Conservation (phyloP, 2,797 vertebrate genomes). For the Urosaurus nigricauda region DNA sequence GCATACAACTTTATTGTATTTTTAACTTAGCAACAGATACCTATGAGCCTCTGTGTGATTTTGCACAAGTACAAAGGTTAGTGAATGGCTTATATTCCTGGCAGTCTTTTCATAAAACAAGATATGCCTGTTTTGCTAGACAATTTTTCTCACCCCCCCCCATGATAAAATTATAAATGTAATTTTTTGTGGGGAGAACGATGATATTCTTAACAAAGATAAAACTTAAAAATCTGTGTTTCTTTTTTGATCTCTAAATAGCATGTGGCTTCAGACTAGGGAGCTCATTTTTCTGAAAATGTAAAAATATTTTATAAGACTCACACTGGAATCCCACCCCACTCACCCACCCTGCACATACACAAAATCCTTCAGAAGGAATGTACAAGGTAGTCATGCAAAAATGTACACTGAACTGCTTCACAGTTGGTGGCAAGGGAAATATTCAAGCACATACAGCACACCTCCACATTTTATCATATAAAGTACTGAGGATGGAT, state of each 20-base stretch:
- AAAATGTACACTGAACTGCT: background rate
- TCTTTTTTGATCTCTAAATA: slow-evolving; percentile 50
- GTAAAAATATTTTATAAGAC: slow-evolving; percentile 24
- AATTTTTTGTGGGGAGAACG: background rate
- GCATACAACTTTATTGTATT: background rate
- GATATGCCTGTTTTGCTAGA: slow-evolving; percentile 21
- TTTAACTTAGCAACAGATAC: background rate
- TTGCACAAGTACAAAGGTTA: slow-evolving; percentile 17
- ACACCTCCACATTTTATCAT: background rate
- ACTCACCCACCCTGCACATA: too few species aligned
- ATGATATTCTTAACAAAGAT: background rate
- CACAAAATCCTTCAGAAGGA: background rate
- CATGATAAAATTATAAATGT: background rate
- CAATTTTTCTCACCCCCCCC: slow-evolving; percentile 40
- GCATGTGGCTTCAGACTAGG: background rate
- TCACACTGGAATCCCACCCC: background rate
- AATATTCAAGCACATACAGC: background rate
- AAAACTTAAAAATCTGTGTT: background rate
- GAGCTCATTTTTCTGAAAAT: slow-evolving; percentile 44
- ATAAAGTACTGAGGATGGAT: background rate
- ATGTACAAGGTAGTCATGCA: background rate
- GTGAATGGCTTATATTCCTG: slow-evolving; percentile 12
- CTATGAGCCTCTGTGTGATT: background rate
- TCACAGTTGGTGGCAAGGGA: background rate
- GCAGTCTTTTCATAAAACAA: slow-evolving; percentile 34